Evolutionary conservation across 2,888 invertebrate species (phyloP).

Genomic region (Beris morrisii): DNA sequence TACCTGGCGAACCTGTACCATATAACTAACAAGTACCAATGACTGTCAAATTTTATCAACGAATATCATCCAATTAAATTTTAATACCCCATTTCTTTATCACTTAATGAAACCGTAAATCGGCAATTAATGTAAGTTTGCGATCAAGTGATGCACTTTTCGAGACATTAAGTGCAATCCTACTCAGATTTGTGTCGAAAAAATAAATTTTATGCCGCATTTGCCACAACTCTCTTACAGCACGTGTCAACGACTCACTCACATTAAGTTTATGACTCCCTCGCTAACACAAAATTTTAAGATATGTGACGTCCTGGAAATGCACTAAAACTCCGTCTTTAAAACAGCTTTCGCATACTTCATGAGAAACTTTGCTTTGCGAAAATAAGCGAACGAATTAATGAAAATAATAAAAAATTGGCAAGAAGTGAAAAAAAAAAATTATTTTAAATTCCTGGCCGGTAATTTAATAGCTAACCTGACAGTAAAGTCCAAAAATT

Average conservation of each 20-base stretch:
- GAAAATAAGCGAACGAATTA: conserved; percentile 11
- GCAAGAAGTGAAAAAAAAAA: conserved; percentile 7
- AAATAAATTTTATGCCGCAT: conserved; percentile 15
- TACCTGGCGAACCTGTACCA: neutral
- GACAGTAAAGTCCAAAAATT: conserved; percentile 22
- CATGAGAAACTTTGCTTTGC: neutral
- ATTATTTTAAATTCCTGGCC: neutral
- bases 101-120: conserved; percentile 33
- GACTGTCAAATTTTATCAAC: conserved; percentile 21
- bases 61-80: conserved; percentile 29
- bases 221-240: conserved; percentile 19
- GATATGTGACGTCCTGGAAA: neutral
- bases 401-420: conserved; percentile 26
- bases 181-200: neutral
- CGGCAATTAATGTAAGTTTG: conserved; percentile 29
- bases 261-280: conserved; percentile 8
- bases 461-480: conserved; percentile 25
- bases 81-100: conserved; percentile 30
- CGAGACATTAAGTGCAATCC: conserved; percentile 18
- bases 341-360: conserved; percentile 4
- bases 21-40: conserved; percentile 8
- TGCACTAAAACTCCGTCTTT: conserved; percentile 13
- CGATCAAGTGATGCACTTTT: conserved; percentile 25
- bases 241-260: conserved; percentile 32
- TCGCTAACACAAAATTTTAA: too few relatives aligned